A percentile compares a stretch with the other conserved stretches of the same genome.
phyloP scores from a whole-genome alignment of 2,888 invertebrate species.

The Seladonia tumulorum region DNA sequence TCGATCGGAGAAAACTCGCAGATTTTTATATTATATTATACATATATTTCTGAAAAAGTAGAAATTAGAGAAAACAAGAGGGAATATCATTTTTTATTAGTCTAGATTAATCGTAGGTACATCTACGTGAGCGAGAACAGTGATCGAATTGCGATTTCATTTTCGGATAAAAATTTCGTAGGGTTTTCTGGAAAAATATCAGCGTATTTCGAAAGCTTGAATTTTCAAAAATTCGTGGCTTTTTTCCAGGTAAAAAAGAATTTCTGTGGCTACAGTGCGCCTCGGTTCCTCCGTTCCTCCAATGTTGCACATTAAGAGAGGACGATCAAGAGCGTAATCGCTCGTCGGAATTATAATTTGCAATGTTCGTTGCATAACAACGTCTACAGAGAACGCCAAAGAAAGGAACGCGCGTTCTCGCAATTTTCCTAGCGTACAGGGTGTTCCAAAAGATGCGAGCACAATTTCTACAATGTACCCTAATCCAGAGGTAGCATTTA shows the following conservation, averaged over 20 bases:
- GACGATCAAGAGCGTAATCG: neutral
- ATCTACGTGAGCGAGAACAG: constrained; percentile 10
- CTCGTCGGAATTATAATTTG: neutral
- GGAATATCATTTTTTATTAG: neutral
- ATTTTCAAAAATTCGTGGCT: neutral
- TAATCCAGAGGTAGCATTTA: neutral
- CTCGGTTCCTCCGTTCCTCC: constrained; percentile 1
- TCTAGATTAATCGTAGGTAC: neutral
- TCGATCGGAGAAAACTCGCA: constrained; percentile 21
- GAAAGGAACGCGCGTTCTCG: constrained; percentile 14
- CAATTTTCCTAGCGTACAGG: neutral
- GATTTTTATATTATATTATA: neutral
- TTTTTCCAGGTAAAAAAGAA: constrained; percentile 15
- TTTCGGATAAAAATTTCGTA: neutral
- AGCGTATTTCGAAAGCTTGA: neutral
- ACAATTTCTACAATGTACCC: neutral
- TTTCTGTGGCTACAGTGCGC: neutral
- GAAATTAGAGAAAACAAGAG: neutral
- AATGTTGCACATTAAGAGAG: constrained; percentile 37
- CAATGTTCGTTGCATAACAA: constrained; percentile 30
- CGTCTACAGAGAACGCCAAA: constrained; percentile 8
- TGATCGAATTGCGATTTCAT: neutral
- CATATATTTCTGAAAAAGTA: neutral
- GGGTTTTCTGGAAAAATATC: constrained; percentile 26
- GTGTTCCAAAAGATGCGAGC: neutral